A percentile compares a stretch with the other conserved stretches of the same genome.
phyloP scores from a whole-genome alignment of 2,797 vertebrate genomes.

The Hyperoplus lanceolatus region DNA sequence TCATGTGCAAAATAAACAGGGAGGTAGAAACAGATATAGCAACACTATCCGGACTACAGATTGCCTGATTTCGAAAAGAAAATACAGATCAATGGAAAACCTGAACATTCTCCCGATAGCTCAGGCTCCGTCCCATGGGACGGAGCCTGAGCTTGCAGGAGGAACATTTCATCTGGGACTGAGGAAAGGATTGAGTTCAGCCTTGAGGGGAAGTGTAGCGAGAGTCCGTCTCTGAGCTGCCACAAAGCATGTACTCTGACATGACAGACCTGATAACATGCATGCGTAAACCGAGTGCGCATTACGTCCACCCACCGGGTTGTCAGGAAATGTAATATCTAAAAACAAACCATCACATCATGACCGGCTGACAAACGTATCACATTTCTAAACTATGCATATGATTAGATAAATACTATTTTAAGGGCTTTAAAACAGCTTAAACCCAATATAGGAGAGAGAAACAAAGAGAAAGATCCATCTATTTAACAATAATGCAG shows the following conservation, averaged over 20 bases:
- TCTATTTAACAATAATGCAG: constrained; percentile 7
- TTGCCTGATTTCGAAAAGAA: constrained; percentile 50
- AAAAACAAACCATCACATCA: constrained; percentile 69
- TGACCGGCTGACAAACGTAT: constrained; percentile 45
- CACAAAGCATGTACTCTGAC: constrained; percentile 71
- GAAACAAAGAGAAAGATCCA: constrained; percentile 9
- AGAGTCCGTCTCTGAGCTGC: constrained; percentile 66
- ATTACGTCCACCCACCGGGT: constrained; percentile 35
- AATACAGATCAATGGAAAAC: constrained; percentile 47
- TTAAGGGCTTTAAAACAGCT: constrained; percentile 15
- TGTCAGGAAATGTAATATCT: constrained; percentile 51
- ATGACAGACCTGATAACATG: constrained; percentile 49
- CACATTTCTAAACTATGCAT: constrained; percentile 57
- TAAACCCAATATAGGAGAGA: background rate
- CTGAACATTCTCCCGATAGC: constrained; percentile 41
- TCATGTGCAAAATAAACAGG: constrained; percentile 69
- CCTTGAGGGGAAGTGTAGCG: constrained; percentile 62
- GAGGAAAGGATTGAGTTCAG: constrained; percentile 60
- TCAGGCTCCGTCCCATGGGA: constrained; percentile 59
- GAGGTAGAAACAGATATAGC: constrained; percentile 25
- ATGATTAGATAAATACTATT: constrained; percentile 39
- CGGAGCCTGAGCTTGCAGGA: constrained; percentile 54
- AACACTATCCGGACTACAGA: constrained; percentile 63
- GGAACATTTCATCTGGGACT: constrained; percentile 61
- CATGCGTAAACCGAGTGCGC: constrained; percentile 32